Percentiles rank a stretch among this genome's conserved stretches.
Evolutionary conservation across 2,113 vertebrate genomes (phyloP).

Genomic region (Aleadryas rufinucha): DNA sequence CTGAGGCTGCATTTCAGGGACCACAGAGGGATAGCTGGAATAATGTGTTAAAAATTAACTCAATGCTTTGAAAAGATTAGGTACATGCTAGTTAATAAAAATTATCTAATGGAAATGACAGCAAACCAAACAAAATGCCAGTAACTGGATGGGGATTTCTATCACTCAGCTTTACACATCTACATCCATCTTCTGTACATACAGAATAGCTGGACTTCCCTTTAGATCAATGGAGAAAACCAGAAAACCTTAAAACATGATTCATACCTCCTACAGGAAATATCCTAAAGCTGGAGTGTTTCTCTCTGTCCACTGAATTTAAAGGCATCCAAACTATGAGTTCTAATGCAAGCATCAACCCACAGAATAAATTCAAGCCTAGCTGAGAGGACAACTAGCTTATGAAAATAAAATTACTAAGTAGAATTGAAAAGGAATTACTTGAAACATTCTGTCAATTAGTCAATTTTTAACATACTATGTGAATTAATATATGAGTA

Average conservation of each 20-base stretch:
- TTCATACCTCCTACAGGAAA: background rate
- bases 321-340: background rate
- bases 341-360: background rate
- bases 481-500: background rate
- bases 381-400: background rate
- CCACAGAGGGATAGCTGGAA: background rate
- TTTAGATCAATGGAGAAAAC: background rate
- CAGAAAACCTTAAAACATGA: background rate
- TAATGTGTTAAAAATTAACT: background rate
- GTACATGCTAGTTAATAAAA: background rate
- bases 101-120: background rate
- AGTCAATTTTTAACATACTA: background rate
- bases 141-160: background rate
- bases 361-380: background rate
- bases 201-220: background rate
- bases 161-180: background rate
- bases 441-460: background rate
- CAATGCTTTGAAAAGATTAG: background rate
- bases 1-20: background rate
- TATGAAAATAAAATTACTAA: background rate
- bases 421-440: background rate
- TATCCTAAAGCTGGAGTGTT: background rate
- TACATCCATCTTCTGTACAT: background rate
- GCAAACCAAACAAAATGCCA: background rate
- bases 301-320: background rate